phyloP scores from a whole-genome alignment of 1,140 invertebrate species.

The Nasonia longicornis region DNA sequence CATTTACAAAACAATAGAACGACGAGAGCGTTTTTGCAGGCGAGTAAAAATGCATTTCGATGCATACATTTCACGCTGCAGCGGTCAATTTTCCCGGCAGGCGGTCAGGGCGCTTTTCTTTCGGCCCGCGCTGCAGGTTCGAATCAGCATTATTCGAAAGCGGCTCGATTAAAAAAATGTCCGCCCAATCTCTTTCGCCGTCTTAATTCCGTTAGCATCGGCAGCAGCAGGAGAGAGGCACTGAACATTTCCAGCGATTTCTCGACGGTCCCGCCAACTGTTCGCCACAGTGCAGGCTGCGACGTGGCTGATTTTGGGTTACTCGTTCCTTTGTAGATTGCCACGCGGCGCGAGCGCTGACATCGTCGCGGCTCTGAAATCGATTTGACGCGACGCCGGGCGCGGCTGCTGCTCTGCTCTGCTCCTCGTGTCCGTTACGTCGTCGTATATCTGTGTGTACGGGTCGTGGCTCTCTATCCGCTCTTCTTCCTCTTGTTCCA shows the following conservation, averaged over 20 bases:
- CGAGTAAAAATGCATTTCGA: background rate
- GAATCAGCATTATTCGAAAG: too few relatives aligned
- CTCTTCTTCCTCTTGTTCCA: background rate
- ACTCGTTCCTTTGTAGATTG: constrained; percentile 46
- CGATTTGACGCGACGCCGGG: constrained; percentile 39
- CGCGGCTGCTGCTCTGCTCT: constrained; percentile 17
- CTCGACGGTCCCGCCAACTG: background rate
- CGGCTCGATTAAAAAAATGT: background rate
- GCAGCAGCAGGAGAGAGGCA: too few relatives aligned
- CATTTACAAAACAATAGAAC: background rate
- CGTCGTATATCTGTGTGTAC: background rate
- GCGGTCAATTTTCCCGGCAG: background rate
- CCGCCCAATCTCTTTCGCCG: background rate
- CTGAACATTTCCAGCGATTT: background rate
- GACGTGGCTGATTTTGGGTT: constrained; percentile 14
- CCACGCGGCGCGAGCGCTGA: constrained; percentile 19
- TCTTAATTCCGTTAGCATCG: background rate
- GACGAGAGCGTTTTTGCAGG: background rate
- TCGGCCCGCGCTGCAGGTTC: too few relatives aligned
- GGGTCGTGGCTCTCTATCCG: background rate
- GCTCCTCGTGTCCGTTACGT: background rate
- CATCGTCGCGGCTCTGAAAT: constrained; percentile 26
- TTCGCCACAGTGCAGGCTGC: background rate
- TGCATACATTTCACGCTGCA: background rate
- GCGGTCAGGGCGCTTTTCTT: too few relatives aligned